Conservation (phyloP, 2,888 invertebrate genomes). For the Eulithis prunata region DNA sequence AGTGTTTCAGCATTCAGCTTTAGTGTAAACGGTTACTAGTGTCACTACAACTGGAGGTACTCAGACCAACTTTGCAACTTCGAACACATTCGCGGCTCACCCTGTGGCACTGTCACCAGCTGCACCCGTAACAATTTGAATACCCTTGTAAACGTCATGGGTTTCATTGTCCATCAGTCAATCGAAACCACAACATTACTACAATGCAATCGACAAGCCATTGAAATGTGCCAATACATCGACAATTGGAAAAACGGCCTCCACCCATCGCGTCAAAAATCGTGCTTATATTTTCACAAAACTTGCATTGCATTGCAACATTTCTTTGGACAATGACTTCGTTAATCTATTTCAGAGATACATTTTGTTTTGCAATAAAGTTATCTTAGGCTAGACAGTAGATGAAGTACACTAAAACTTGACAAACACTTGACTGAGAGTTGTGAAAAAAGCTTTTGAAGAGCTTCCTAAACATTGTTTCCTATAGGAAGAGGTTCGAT, state of each 20-base stretch:
- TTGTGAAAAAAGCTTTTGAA: no score
- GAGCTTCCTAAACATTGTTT: no score
- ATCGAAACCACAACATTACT: conserved; percentile 43
- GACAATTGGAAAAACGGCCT: conserved; percentile 47
- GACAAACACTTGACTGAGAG: no score
- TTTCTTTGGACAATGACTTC: conserved; percentile 29
- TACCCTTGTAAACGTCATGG: conserved; percentile 43
- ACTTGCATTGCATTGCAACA: conserved; percentile 42
- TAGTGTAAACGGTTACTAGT: no score
- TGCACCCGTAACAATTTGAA: conserved; percentile 8
- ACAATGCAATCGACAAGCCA: conserved; percentile 48
- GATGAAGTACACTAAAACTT: no score
- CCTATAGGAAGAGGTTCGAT: neutral
- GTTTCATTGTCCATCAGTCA: conserved; percentile 34
- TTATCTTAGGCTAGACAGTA: no score
- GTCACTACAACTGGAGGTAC: no score
- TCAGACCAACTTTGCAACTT: no score
- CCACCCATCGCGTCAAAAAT: conserved; percentile 37
- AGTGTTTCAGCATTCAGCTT: no score
- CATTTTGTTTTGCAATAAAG: no score
- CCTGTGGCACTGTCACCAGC: no score
- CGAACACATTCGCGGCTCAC: no score
- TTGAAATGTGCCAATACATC: conserved; percentile 39
- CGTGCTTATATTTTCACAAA: conserved; percentile 41
- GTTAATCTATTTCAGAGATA: neutral